Conservation (phyloP, 2,888 invertebrate species). For the Trichacis sp. region DNA sequence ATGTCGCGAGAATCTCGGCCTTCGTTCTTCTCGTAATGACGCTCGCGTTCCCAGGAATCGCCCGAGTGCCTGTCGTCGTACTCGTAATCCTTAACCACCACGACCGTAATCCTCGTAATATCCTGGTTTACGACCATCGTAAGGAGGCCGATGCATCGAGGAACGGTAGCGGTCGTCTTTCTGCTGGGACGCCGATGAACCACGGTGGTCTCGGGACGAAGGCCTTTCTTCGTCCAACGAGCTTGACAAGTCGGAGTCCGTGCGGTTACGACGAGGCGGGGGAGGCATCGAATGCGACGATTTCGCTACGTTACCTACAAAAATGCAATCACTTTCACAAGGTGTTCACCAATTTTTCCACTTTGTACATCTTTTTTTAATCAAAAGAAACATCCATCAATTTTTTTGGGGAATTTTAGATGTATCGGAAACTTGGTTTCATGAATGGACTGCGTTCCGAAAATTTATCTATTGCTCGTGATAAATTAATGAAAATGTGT, state of each 20-base stretch:
- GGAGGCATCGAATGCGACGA: conserved; percentile 53
- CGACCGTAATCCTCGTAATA: conserved; percentile 51
- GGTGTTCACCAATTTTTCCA: too few species aligned
- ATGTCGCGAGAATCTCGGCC: conserved; percentile 44
- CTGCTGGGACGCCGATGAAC: conserved; percentile 33
- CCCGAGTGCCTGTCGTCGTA: conserved; percentile 64
- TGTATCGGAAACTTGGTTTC: too few species aligned
- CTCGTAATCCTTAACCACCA: conserved; percentile 60
- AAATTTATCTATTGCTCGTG: too few species aligned
- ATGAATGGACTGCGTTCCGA: too few species aligned
- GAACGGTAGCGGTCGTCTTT: conserved; percentile 63
- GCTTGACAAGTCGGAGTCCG: conserved; percentile 62
- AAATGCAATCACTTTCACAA: not conserved
- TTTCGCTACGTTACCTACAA: conserved; percentile 53
- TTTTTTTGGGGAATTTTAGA: too few species aligned
- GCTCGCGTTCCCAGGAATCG: conserved; percentile 61
- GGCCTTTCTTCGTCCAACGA: conserved; percentile 62
- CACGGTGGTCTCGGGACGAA: conserved; percentile 56
- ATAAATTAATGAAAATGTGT: too few species aligned
- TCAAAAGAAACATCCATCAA: too few species aligned
- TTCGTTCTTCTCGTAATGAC: conserved; percentile 61
- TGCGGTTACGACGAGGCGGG: conserved; percentile 57
- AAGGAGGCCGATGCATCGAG: conserved; percentile 52
- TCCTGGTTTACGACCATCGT: conserved; percentile 55
- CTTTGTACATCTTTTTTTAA: too few species aligned